phyloP scores from a whole-genome alignment of 2,113 vertebrate genomes.

The Oophaga pumilio region DNA sequence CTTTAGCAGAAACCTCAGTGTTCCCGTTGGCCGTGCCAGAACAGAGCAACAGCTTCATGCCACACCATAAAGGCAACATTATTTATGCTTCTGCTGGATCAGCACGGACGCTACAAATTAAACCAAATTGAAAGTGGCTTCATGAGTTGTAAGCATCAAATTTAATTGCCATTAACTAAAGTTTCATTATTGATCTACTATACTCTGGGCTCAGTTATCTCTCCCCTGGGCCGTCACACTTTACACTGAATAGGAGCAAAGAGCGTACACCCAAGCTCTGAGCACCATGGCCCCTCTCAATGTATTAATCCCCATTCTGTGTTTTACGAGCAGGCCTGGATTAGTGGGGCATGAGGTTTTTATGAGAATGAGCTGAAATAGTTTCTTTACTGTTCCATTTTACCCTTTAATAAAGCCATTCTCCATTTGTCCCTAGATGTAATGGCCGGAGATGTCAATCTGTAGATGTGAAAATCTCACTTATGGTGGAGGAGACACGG shows the following conservation, averaged over 20 bases:
- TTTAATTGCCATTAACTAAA: slow-evolving; percentile 50
- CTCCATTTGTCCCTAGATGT: not conserved
- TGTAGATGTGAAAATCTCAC: slow-evolving; percentile 44
- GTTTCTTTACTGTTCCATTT: slow-evolving; percentile 41
- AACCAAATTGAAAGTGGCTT: slow-evolving; percentile 54
- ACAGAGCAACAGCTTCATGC: slow-evolving; percentile 6
- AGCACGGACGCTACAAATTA: slow-evolving; percentile 38
- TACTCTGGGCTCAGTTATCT: slow-evolving; percentile 16
- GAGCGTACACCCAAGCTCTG: not conserved
- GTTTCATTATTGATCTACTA: slow-evolving; percentile 25
- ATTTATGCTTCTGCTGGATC: slow-evolving; percentile 31
- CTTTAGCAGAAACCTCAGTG: slow-evolving; percentile 7
- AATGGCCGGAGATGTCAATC: not conserved
- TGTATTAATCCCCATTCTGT: slow-evolving; percentile 35
- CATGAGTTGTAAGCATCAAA: slow-evolving; percentile 42
- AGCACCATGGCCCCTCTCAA: slow-evolving; percentile 7
- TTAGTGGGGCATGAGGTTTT: slow-evolving; percentile 36
- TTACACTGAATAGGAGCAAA: slow-evolving; percentile 14
- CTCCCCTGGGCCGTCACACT: slow-evolving; percentile 43
- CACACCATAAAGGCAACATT: slow-evolving; percentile 33
- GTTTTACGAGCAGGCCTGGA: slow-evolving; percentile 36
- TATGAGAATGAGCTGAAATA: slow-evolving; percentile 31
- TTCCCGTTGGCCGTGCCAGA: slow-evolving; percentile 18
- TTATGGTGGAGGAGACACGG: slow-evolving; percentile 27
- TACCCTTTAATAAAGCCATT: slow-evolving; percentile 24